Evolutionary conservation across 2,888 invertebrate genomes (phyloP).

Genomic region (Axea sp.): DNA sequence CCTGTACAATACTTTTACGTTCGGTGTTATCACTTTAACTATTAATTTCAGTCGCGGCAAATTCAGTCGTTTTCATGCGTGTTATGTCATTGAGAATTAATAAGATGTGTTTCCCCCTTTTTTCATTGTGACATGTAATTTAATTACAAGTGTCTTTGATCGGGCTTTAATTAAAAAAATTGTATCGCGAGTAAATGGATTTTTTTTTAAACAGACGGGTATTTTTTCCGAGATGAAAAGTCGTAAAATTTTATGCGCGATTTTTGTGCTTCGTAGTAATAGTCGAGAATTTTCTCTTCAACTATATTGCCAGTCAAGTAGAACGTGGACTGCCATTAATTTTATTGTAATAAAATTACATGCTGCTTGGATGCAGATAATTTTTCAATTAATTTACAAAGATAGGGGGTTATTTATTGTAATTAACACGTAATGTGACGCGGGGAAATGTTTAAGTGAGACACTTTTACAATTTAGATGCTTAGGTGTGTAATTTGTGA

Average conservation of each 20-base stretch:
- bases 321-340: too few species aligned
- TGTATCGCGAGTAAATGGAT: not conserved
- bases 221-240: too few species aligned
- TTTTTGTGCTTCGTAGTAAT: too few species aligned
- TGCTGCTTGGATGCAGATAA: too few species aligned
- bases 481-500: not conserved
- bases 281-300: too few species aligned
- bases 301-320: too few species aligned
- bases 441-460: not conserved
- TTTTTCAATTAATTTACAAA: too few species aligned
- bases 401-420: too few species aligned
- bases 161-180: conserved; percentile 15
- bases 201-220: not conserved
- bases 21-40: conserved; percentile 29
- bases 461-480: not conserved
- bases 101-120: conserved; percentile 4
- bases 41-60: conserved; percentile 38
- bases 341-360: too few species aligned
- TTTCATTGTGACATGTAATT: conserved; percentile 14
- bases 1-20: conserved; percentile 41
- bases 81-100: conserved; percentile 17
- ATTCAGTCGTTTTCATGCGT: conserved; percentile 16
- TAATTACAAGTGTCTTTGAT: conserved; percentile 20
- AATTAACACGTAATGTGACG: too few species aligned
- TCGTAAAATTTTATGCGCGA: too few species aligned